phyloP scores from a whole-genome alignment of 2,113 vertebrate genomes.

The Heterotilapia buettikoferi region DNA sequence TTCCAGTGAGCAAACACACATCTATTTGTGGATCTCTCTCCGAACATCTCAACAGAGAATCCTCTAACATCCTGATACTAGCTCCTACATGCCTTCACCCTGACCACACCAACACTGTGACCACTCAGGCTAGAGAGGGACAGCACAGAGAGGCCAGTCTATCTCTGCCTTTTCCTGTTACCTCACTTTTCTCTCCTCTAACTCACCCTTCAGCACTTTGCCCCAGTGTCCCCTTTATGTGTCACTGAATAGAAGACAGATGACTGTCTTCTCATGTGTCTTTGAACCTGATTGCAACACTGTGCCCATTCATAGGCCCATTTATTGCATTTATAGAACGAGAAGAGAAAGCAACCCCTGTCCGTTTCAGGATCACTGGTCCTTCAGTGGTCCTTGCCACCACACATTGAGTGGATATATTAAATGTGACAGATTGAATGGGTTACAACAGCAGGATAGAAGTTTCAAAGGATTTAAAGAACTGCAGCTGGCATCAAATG shows the following conservation, averaged over 20 bases:
- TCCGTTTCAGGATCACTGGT: background rate
- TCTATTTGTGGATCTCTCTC: conserved; percentile 56
- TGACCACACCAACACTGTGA: background rate
- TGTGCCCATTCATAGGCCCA: conserved; percentile 19
- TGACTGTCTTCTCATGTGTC: background rate
- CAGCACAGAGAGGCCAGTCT: background rate
- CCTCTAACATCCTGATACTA: conserved; percentile 23
- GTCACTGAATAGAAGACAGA: conserved; percentile 32
- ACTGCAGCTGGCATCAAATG: background rate
- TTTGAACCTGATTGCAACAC: conserved; percentile 30
- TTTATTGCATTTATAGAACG: conserved; percentile 16
- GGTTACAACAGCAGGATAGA: background rate
- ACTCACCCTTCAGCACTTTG: conserved; percentile 24
- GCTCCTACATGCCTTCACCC: background rate
- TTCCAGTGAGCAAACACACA: conserved; percentile 58
- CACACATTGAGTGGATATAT: conserved; percentile 19
- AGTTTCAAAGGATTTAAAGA: background rate
- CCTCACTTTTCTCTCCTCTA: background rate
- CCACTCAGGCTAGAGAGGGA: background rate
- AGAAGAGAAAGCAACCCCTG: background rate
- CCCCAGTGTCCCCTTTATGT: conserved; percentile 8
- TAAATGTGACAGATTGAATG: conserved; percentile 35
- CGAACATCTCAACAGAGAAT: conserved; percentile 24
- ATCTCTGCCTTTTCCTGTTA: background rate
- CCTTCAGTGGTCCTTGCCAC: background rate